These are phyloP conservation scores for Punctoribates punctum DNA, from an alignment of 2,888 invertebrate species.

Conservation along the genomic window DNA sequence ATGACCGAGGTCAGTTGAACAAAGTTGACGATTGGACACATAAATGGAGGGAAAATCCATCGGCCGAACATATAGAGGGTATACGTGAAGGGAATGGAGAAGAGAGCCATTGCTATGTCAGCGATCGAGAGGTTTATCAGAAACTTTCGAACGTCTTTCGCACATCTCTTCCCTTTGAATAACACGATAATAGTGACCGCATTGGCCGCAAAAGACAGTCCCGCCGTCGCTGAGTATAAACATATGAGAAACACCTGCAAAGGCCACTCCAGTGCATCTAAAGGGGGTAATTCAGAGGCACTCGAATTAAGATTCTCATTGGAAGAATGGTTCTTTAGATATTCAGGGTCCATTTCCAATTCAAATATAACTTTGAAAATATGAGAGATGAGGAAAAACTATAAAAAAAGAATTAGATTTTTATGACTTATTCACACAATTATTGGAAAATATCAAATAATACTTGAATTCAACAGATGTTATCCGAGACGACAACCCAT, in stretches of 20 bases:
- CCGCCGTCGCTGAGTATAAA: slow-evolving; percentile 56
- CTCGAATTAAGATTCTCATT: background rate
- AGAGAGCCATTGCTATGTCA: slow-evolving; percentile 80
- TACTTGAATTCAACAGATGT: too few relatives aligned
- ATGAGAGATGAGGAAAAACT: too few relatives aligned
- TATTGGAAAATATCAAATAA: too few relatives aligned
- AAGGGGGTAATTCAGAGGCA: background rate
- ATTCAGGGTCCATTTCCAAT: background rate
- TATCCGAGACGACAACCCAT: too few relatives aligned
- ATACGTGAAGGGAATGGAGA: slow-evolving; percentile 84
- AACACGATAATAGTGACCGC: slow-evolving; percentile 56
- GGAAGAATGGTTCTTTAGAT: background rate
- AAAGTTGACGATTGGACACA: slow-evolving; percentile 57
- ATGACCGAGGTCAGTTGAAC: slow-evolving; percentile 56
- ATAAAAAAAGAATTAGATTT: too few relatives aligned
- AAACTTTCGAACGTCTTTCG: slow-evolving; percentile 57
- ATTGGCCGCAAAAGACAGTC: slow-evolving; percentile 56
- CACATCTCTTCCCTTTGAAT: slow-evolving; percentile 53
- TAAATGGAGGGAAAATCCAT: slow-evolving; percentile 57
- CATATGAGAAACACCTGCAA: slow-evolving; percentile 52
- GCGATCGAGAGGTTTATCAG: slow-evolving; percentile 78
- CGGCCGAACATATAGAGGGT: slow-evolving; percentile 49
- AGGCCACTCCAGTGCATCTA: slow-evolving; percentile 32
- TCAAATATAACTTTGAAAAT: background rate
- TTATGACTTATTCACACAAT: too few relatives aligned